These are phyloP conservation scores for Halcyon chelicuti DNA, from an alignment of 2,797 vertebrate genomes.

Conservation along the genomic window DNA sequence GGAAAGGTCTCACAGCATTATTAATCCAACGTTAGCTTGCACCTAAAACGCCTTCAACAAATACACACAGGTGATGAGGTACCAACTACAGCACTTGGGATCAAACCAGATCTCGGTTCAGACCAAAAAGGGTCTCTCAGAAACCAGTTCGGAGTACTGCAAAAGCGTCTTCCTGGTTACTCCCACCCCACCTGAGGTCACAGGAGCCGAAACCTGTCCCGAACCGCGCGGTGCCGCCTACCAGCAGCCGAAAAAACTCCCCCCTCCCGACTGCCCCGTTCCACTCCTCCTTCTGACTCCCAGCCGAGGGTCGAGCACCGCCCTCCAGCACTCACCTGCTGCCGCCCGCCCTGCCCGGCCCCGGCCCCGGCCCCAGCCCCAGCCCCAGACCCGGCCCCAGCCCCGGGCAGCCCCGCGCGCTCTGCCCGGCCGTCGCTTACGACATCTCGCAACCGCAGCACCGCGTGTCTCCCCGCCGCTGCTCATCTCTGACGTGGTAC, in stretches of 20 bases:
- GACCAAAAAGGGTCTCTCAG: neutral
- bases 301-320: accelerated
- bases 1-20: neutral
- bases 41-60: neutral
- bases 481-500: accelerated
- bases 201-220: neutral
- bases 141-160: accelerated
- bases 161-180: neutral
- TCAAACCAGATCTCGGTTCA: neutral
- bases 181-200: neutral
- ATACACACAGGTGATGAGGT: accelerated
- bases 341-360: neutral
- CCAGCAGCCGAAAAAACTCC: neutral
- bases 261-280: neutral
- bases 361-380: neutral
- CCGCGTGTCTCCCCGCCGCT: too few relatives aligned
- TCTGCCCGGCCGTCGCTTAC: neutral
- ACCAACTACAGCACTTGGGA: neutral
- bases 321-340: neutral
- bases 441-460: neutral
- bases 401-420: neutral
- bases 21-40: neutral
- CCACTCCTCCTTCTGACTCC: neutral
- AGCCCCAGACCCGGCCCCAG: too few relatives aligned
- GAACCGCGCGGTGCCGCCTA: neutral